phyloP scores from a whole-genome alignment of 2,113 vertebrate species.

The Anas platyrhynchos region DNA sequence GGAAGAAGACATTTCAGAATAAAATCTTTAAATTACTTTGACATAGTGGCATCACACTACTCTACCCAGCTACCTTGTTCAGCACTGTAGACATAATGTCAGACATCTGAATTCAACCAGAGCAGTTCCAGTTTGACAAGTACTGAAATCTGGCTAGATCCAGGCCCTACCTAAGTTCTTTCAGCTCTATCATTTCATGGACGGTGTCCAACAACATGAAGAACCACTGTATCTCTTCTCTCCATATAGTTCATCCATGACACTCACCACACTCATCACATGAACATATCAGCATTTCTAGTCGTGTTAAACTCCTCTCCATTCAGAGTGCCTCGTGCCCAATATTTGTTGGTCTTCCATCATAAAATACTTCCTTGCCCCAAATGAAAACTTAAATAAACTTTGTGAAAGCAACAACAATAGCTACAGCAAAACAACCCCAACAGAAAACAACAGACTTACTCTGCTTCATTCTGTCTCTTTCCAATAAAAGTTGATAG shows the following conservation, averaged over 20 bases:
- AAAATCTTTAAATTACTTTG: background rate
- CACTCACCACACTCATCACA: background rate
- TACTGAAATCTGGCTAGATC: background rate
- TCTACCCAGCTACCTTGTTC: background rate
- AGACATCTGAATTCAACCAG: background rate
- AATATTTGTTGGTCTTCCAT: background rate
- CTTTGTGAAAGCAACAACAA: background rate
- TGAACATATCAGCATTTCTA: background rate
- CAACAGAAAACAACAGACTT: background rate
- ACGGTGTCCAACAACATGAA: background rate
- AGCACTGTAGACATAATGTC: background rate
- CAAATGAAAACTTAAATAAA: background rate
- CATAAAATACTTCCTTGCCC: background rate
- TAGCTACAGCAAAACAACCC: background rate
- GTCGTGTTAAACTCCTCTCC: background rate
- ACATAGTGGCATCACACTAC: rapidly evolving
- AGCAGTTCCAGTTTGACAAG: background rate
- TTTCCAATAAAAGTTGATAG: background rate
- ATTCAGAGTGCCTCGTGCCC: background rate
- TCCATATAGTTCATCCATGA: background rate
- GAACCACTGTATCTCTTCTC: background rate
- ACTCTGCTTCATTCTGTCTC: background rate
- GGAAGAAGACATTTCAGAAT: background rate
- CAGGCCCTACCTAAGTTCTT: background rate
- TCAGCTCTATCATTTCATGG: background rate